Evolutionary conservation across 2,113 vertebrate genomes (phyloP).

Genomic region (Uropsilus gracilis): DNA sequence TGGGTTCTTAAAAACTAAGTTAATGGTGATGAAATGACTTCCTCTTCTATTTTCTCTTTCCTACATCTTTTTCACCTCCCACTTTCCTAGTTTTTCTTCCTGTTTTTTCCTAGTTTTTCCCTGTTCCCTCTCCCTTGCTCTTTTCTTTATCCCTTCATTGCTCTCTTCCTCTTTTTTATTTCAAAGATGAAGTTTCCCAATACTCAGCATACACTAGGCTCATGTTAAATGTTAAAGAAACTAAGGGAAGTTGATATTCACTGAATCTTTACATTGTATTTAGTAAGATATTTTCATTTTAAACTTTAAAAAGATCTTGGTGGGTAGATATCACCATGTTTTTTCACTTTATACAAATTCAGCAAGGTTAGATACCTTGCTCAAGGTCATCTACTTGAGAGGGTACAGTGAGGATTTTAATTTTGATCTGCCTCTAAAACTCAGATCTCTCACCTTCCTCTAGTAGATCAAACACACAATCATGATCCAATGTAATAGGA

Average conservation of each 20-base stretch:
- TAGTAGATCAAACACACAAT: neutral
- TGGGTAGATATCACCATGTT: neutral
- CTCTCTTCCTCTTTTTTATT: neutral
- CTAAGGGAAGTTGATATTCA: neutral
- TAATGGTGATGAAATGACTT: neutral
- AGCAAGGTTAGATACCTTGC: neutral
- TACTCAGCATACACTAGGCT: rapidly evolving
- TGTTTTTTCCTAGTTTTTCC: neutral
- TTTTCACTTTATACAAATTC: neutral
- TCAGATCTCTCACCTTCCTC: neutral
- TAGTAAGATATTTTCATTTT: neutral
- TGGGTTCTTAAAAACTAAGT: neutral
- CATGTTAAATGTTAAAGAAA: neutral
- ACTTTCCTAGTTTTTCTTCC: neutral
- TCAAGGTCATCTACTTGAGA: neutral
- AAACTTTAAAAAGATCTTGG: neutral
- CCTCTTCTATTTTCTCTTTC: neutral
- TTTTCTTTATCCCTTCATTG: neutral
- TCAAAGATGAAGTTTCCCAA: neutral
- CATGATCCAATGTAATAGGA: neutral
- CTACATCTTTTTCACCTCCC: neutral
- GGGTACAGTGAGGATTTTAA: neutral
- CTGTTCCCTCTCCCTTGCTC: neutral
- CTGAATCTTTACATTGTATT: neutral
- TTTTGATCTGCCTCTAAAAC: neutral